phyloP scores from a whole-genome alignment of 1,140 invertebrate species.

The Drosophila prosaltans region DNA sequence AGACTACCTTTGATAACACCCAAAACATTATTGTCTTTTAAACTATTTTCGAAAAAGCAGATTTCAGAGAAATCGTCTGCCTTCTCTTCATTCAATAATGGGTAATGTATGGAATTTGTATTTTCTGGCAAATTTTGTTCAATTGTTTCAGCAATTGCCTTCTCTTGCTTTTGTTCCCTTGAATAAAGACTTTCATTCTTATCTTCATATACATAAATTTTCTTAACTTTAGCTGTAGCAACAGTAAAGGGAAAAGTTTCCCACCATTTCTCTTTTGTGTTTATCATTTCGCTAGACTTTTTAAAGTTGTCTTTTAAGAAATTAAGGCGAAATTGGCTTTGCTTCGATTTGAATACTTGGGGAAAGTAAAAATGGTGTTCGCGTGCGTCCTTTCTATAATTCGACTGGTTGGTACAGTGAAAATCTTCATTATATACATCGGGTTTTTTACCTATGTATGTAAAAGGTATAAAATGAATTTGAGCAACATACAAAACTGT shows the following conservation, averaged over 20 bases:
- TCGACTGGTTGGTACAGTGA: no score
- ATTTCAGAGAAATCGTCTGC: conserved; percentile 18
- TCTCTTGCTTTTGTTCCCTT: not conserved
- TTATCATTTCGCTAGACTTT: not conserved
- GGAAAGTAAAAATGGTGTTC: not conserved
- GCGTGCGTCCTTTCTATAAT: no score
- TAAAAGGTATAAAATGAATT: no score
- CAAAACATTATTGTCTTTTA: conserved; percentile 54
- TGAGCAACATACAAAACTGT: no score
- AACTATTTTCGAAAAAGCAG: conserved; percentile 59
- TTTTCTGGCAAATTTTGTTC: not conserved
- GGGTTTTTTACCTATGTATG: no score
- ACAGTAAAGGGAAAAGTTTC: not conserved
- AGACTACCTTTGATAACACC: conserved; percentile 55
- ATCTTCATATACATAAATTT: not conserved
- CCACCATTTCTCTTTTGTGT: not conserved
- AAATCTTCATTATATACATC: no score
- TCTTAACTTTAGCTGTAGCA: not conserved
- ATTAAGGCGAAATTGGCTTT: not conserved
- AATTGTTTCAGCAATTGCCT: not conserved
- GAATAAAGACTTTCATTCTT: not conserved
- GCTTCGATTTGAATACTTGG: not conserved
- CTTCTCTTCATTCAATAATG: not conserved
- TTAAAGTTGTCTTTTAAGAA: not conserved
- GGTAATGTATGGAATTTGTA: not conserved